Conservation (phyloP, 2,113 vertebrate genomes). For the Argyrosomus japonicus region DNA sequence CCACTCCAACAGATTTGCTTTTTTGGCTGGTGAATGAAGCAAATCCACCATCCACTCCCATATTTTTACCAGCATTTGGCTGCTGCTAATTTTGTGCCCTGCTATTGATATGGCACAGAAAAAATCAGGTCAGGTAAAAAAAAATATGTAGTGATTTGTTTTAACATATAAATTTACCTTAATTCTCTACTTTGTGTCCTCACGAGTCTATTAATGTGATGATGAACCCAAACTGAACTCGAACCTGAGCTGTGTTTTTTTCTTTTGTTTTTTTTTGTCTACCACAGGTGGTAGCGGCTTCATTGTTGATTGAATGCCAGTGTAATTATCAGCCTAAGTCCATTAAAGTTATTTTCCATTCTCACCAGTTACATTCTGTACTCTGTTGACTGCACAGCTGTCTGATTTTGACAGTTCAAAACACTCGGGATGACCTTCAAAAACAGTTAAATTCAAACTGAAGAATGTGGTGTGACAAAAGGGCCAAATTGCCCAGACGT, state of each 20-base stretch:
- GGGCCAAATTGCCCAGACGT: background rate
- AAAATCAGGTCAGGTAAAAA: background rate
- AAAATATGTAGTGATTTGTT: conserved; percentile 3
- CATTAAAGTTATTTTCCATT: background rate
- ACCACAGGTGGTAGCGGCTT: background rate
- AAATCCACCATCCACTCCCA: too few relatives aligned
- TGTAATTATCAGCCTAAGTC: background rate
- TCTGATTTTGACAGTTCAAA: background rate
- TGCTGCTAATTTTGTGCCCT: too few relatives aligned
- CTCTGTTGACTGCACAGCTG: background rate
- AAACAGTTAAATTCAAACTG: background rate
- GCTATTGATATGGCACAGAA: background rate
- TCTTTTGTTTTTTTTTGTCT: background rate
- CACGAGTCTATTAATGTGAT: background rate
- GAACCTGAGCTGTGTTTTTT: background rate
- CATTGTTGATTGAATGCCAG: background rate
- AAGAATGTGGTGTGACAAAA: background rate
- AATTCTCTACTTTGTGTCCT: background rate
- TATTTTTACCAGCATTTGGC: too few relatives aligned
- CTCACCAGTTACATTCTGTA: background rate
- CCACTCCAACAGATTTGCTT: too few relatives aligned
- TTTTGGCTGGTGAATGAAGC: too few relatives aligned
- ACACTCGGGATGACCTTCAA: background rate
- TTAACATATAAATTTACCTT: background rate
- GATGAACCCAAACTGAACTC: background rate